Evolutionary conservation across 1,140 invertebrate species (phyloP).

Genomic region (Ceratina australensis): DNA sequence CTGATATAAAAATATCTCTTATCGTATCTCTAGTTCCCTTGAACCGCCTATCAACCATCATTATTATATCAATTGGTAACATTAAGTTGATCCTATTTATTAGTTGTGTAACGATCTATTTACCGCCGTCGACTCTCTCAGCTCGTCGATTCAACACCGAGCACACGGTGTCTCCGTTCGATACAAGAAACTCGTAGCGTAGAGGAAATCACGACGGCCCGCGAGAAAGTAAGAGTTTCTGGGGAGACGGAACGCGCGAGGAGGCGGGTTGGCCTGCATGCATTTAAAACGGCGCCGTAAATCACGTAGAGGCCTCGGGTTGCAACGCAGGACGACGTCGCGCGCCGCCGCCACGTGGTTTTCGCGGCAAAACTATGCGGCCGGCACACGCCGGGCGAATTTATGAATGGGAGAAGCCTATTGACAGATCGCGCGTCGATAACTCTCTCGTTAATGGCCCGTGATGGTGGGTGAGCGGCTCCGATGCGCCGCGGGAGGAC

Average conservation of each 20-base stretch:
- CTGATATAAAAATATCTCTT: too few relatives aligned
- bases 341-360: slow-evolving; percentile 67
- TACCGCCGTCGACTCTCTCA: too few relatives aligned
- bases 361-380: slow-evolving; percentile 70
- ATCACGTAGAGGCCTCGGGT: slow-evolving; percentile 45
- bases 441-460: slow-evolving; percentile 72
- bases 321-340: slow-evolving; percentile 49
- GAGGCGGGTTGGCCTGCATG: slow-evolving; percentile 46
- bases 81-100: too few relatives aligned
- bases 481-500: slow-evolving; percentile 42
- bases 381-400: slow-evolving; percentile 60
- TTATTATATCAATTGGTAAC: too few relatives aligned
- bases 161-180: too few relatives aligned
- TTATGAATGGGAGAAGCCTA: slow-evolving; percentile 75
- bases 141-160: too few relatives aligned
- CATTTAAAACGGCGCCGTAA: slow-evolving; percentile 60
- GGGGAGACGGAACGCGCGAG: background rate
- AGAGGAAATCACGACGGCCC: too few relatives aligned
- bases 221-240: too few relatives aligned
- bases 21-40: too few relatives aligned
- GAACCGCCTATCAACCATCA: too few relatives aligned
- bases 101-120: too few relatives aligned
- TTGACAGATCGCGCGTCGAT: slow-evolving; percentile 75
- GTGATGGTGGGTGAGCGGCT: slow-evolving; percentile 61
- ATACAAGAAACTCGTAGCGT: too few relatives aligned